phyloP scores from a whole-genome alignment of 2,888 invertebrate species.

The Kuschelorhynchus macadamiae region DNA sequence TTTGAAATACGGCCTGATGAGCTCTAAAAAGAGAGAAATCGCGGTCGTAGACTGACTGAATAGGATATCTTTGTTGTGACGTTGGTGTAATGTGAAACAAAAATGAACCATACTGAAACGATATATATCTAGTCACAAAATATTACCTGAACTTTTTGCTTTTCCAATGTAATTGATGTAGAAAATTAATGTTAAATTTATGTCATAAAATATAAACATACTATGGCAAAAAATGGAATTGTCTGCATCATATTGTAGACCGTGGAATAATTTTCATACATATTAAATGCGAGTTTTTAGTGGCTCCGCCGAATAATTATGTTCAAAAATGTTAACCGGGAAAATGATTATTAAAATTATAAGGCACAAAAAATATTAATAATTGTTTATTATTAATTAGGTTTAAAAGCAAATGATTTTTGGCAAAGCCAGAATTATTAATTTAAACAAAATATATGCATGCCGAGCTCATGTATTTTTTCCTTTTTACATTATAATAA shows the following conservation, averaged over 20 bases:
- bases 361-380: conserved; percentile 25
- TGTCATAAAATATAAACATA: too few species aligned
- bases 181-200: too few species aligned
- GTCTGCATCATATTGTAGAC: conserved; percentile 5
- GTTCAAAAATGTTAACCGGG: conserved; percentile 13
- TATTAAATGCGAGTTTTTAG: conserved; percentile 12
- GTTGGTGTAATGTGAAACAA: too few species aligned
- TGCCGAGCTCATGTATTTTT: conserved; percentile 15
- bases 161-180: too few species aligned
- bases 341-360: conserved; percentile 32
- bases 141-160: too few species aligned
- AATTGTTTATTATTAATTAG: conserved; percentile 43
- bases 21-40: too few species aligned
- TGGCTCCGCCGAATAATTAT: conserved; percentile 5
- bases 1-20: too few species aligned
- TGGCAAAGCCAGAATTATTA: conserved; percentile 29
- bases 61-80: too few species aligned
- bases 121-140: too few species aligned
- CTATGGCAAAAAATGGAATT: neutral
- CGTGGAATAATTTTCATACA: conserved; percentile 6
- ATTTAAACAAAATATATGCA: conserved; percentile 39
- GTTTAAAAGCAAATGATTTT: conserved; percentile 42
- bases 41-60: too few species aligned
- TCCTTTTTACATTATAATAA: conserved; percentile 40
- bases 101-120: too few species aligned